Evolutionary conservation across 1,140 invertebrate genomes (phyloP).

Genomic region (Drosophila sproati): DNA sequence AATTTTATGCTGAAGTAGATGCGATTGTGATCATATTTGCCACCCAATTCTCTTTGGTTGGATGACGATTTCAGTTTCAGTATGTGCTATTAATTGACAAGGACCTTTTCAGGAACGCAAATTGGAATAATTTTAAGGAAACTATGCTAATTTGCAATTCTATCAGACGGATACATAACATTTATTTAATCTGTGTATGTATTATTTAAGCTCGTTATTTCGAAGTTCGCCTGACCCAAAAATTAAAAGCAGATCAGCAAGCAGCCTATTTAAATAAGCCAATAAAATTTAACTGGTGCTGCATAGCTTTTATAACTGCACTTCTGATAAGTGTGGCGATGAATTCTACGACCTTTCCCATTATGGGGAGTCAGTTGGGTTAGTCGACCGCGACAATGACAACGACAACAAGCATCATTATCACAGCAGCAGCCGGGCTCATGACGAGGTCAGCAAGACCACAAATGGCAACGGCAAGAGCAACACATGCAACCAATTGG

Average conservation of each 20-base stretch:
- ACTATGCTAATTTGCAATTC: too few species aligned
- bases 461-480: constrained; percentile 36
- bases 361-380: constrained; percentile 34
- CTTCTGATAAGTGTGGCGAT: constrained; percentile 62
- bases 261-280: constrained; percentile 20
- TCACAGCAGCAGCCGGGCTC: constrained; percentile 3
- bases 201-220: too few species aligned
- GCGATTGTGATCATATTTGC: too few species aligned
- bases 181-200: too few species aligned
- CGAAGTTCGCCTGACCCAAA: background rate
- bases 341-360: background rate
- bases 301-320: constrained; percentile 62
- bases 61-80: too few species aligned
- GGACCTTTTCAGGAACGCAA: too few species aligned
- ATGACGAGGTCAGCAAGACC: constrained; percentile 6
- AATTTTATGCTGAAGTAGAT: too few species aligned
- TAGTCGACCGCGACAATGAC: constrained; percentile 59
- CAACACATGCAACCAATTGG: constrained; percentile 67
- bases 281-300: constrained; percentile 41
- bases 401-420: constrained; percentile 42
- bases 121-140: too few species aligned
- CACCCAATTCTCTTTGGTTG: too few species aligned
- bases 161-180: too few species aligned
- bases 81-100: too few species aligned
- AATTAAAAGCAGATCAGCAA: background rate